Evolutionary conservation across 2,888 invertebrate species (phyloP).

Genomic region (Thumatha senex): DNA sequence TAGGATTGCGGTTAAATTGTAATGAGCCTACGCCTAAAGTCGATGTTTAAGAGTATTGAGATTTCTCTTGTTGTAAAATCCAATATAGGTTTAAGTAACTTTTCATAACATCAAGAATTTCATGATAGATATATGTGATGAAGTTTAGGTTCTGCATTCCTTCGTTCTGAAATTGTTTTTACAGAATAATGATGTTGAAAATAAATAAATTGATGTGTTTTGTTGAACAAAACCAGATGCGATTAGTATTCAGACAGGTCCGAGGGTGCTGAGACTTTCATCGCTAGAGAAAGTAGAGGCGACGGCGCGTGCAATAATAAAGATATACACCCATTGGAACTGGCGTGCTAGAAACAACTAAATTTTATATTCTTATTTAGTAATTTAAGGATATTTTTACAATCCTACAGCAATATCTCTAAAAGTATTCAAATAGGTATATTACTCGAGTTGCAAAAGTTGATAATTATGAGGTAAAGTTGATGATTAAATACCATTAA

Average conservation of each 20-base stretch:
- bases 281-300: constrained; percentile 75
- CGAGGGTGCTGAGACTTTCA: constrained; percentile 63
- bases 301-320: constrained; percentile 61
- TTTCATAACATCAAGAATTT: too few species aligned
- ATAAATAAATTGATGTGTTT: too few species aligned
- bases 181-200: too few species aligned
- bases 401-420: too few species aligned
- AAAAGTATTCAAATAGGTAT: too few species aligned
- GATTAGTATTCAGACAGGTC: constrained; percentile 66
- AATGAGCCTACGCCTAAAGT: too few species aligned
- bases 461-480: background rate
- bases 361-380: constrained; percentile 23
- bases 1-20: background rate
- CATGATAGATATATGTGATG: too few species aligned
- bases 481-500: background rate
- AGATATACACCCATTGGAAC: constrained; percentile 40
- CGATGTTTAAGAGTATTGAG: background rate
- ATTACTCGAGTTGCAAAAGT: too few species aligned
- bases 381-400: background rate
- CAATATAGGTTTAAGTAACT: too few species aligned
- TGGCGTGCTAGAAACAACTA: constrained; percentile 20
- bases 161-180: too few species aligned
- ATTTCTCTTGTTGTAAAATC: background rate
- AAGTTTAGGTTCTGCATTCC: too few species aligned
- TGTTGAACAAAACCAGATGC: constrained; percentile 32